These are phyloP conservation scores for Chrysotoxum bicinctum DNA, from an alignment of 2,888 invertebrate genomes.

Conservation along the genomic window DNA sequence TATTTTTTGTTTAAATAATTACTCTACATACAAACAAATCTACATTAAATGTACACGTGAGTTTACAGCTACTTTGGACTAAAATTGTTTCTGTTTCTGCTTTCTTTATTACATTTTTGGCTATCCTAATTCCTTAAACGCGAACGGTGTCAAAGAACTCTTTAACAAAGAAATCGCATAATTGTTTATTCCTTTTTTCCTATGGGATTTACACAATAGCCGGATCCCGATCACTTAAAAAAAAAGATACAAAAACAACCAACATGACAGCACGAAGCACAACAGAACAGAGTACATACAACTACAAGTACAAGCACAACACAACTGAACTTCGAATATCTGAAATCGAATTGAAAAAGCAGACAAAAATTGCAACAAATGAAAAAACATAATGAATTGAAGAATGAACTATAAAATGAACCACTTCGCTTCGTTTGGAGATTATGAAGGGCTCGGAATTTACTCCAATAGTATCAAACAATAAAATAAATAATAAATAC, in stretches of 20 bases:
- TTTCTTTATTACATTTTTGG: not conserved
- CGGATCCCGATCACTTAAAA: not conserved
- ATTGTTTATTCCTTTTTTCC: not conserved
- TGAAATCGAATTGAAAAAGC: not conserved
- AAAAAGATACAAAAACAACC: not conserved
- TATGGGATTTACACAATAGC: not conserved
- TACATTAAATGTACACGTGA: slow-evolving; percentile 35
- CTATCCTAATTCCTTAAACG: not conserved
- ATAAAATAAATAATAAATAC: too few species aligned
- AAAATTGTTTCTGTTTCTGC: not conserved
- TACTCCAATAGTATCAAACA: too few species aligned
- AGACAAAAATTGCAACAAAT: not conserved
- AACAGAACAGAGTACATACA: not conserved
- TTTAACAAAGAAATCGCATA: slow-evolving; percentile 17
- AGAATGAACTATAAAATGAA: not conserved
- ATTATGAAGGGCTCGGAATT: not conserved
- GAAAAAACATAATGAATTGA: not conserved
- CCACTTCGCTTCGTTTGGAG: not conserved
- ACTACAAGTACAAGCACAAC: too few species aligned
- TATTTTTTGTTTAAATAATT: not conserved
- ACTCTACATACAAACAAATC: not conserved
- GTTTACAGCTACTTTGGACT: slow-evolving; percentile 13
- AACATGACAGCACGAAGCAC: not conserved
- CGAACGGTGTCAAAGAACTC: slow-evolving; percentile 11
- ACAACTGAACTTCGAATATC: not conserved